Evolutionary conservation across 2,113 vertebrate species (phyloP).

Genomic region (Donacobius atricapilla): DNA sequence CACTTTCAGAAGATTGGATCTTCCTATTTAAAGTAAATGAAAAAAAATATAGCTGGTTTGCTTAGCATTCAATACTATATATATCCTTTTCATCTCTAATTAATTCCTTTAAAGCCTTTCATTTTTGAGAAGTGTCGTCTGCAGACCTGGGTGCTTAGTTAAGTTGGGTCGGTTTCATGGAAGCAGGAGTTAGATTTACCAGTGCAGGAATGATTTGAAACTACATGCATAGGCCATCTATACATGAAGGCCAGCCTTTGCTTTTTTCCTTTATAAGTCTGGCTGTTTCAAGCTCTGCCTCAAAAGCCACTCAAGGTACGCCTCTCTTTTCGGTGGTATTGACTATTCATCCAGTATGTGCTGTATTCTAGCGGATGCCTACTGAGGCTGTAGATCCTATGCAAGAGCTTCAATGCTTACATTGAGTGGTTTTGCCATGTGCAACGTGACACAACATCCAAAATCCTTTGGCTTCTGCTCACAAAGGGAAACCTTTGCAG

Average conservation of each 20-base stretch:
- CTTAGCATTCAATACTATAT: background rate
- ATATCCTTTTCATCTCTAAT: slow-evolving; percentile 1
- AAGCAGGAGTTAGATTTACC: background rate
- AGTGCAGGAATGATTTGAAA: background rate
- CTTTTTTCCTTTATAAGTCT: background rate
- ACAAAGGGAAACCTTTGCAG: background rate
- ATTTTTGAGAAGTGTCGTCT: background rate
- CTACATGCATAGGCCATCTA: background rate
- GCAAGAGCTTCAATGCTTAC: background rate
- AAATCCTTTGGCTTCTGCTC: background rate
- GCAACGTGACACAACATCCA: fast-evolving
- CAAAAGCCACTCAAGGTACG: background rate
- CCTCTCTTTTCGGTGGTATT: background rate
- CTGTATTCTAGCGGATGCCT: background rate
- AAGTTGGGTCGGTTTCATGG: background rate
- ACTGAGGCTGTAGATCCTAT: background rate
- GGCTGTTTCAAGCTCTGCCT: background rate
- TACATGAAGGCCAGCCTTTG: background rate
- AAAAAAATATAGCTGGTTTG: background rate
- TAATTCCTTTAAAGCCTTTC: background rate
- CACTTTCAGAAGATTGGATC: background rate
- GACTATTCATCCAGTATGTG: background rate
- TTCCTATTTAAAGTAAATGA: slow-evolving; percentile 19
- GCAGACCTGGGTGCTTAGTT: background rate
- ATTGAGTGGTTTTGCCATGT: background rate